Base-by-base conservation (phyloP, 2,113 vertebrate species). In the Mormyrus lacerda region DNA sequence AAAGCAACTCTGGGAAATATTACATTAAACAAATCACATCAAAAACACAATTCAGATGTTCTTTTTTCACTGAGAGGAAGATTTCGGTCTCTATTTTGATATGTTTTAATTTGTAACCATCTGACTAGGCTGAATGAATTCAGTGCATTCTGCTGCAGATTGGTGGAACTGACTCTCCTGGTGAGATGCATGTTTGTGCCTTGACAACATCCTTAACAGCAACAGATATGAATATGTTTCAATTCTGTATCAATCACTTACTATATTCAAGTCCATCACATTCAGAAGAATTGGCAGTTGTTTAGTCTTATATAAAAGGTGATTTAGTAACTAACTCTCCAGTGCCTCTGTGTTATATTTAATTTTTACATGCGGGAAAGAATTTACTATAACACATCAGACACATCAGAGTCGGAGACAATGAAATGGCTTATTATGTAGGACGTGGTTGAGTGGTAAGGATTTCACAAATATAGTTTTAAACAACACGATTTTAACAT, bases 11-110 rank as follows among this genome's bases (percentile, higher is more conserved):
- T 73, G 1, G 31, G 69, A 31, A 6, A 61, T 79, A 79, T 87
- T 69, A 86, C 76, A 73, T 85, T 90, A 89, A 86, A 84, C 51
- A 87, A n/a, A n/a, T n/a, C n/a, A 79, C 21, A 69, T 73, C 89
- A 89, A 87, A 48, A 87, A 76, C 58, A 88, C 44, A 58, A 42
- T 55, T 21, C 5, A 53, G 5, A 7, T 58, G 21, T 31, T 83
- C 79, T 84, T 31, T 42, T 39, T 76, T 17, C 73, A 76, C 15
- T 76, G 31, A n/a, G 27, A 21, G 48, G 45, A 50, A 48, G 13
- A n/a, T 86, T 51, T 7, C 7, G 3, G 1, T 24, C 84, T 35
- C 42, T 42, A n/a, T 11, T 44, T 47, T 79, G 17, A 42, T 79
- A 42, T 79, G 35, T 79, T 42, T 79, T 15, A 79, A 76, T 15